Percentiles rank a stretch among this genome's conserved stretches.
Evolutionary conservation across 2,888 invertebrate genomes (phyloP).

Genomic region (Drosophila sordidapex): DNA sequence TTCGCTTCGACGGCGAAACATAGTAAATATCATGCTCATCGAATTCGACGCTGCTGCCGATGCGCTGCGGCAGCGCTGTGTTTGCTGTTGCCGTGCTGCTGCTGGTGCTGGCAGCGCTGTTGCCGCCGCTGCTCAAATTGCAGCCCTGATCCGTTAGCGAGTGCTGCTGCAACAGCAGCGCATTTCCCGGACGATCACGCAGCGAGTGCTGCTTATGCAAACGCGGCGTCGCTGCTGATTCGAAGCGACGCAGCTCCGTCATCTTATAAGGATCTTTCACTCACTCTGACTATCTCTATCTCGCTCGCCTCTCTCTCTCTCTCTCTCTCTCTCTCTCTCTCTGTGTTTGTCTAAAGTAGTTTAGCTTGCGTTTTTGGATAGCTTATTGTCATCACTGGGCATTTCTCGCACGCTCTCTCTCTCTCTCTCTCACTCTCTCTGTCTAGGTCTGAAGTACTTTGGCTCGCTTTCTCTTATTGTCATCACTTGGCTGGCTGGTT

Average conservation of each 20-base stretch:
- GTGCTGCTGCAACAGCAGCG: slow-evolving; percentile 71
- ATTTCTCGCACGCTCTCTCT: background rate
- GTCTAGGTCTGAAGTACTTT: slow-evolving; percentile 1
- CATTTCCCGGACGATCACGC: slow-evolving; percentile 66
- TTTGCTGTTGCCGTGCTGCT: slow-evolving; percentile 78
- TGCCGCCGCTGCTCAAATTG: slow-evolving; percentile 75
- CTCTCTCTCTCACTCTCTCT: background rate
- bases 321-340: background rate
- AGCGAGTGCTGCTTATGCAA: slow-evolving; percentile 70
- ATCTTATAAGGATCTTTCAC: slow-evolving; percentile 37
- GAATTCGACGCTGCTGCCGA: slow-evolving; percentile 65
- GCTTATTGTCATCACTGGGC: slow-evolving; percentile 13
- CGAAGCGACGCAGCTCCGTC: slow-evolving; percentile 72
- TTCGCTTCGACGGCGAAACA: slow-evolving; percentile 84
- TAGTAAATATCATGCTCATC: slow-evolving; percentile 84
- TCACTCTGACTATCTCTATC: background rate
- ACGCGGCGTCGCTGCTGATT: slow-evolving; percentile 37
- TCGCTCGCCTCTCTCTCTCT: background rate
- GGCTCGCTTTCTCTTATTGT: slow-evolving; percentile 56
- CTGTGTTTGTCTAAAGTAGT: background rate
- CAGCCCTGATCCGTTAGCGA: slow-evolving; percentile 81
- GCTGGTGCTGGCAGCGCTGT: slow-evolving; percentile 74
- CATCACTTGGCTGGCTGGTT: slow-evolving; percentile 60
- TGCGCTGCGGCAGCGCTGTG: slow-evolving; percentile 63
- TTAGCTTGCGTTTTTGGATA: background rate